Percentiles rank a stretch among this genome's conserved stretches.
phyloP scores from a whole-genome alignment of 2,797 vertebrate genomes.

The Acanthopagrus latus region DNA sequence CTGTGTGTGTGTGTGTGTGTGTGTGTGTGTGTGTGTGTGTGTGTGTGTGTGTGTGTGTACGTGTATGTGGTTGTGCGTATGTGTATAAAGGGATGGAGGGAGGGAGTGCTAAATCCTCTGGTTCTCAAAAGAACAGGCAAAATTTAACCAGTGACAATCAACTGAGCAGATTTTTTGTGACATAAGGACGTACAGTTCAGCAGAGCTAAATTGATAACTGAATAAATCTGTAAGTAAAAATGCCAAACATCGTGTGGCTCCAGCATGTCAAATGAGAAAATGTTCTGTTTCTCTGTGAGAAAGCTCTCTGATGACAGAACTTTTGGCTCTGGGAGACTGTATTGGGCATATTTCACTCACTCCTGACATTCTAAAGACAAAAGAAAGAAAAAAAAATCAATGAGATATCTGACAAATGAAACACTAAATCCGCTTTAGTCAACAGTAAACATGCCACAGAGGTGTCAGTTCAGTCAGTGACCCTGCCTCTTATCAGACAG shows the following conservation, averaged over 20 bases:
- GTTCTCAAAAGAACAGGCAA: conserved; percentile 29
- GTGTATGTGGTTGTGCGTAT: conserved; percentile 13
- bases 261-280: not conserved
- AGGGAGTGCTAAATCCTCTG: conserved; percentile 32
- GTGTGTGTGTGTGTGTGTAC: conserved; percentile 24
- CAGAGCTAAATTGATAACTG: not conserved
- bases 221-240: not conserved
- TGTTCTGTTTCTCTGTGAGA: not conserved
- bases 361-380: not conserved
- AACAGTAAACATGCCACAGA: not conserved
- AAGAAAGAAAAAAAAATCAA: not conserved
- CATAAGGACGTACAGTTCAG: not conserved
- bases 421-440: not conserved
- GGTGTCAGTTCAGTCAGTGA: not conserved
- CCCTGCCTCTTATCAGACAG: conserved; percentile 3
- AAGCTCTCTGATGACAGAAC: not conserved
- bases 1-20: conserved; percentile 22
- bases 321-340: not conserved
- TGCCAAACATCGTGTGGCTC: not conserved
- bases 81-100: conserved; percentile 10
- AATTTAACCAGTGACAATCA: conserved; percentile 15
- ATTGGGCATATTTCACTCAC: not conserved
- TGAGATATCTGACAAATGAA: not conserved
- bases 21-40: conserved; percentile 18
- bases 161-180: conserved; percentile 30